A percentile compares a stretch with the other conserved stretches of the same genome.
These are phyloP conservation scores for Brachionus calyciflorus DNA, from an alignment of 1,140 invertebrate genomes.

Conservation along the genomic window DNA sequence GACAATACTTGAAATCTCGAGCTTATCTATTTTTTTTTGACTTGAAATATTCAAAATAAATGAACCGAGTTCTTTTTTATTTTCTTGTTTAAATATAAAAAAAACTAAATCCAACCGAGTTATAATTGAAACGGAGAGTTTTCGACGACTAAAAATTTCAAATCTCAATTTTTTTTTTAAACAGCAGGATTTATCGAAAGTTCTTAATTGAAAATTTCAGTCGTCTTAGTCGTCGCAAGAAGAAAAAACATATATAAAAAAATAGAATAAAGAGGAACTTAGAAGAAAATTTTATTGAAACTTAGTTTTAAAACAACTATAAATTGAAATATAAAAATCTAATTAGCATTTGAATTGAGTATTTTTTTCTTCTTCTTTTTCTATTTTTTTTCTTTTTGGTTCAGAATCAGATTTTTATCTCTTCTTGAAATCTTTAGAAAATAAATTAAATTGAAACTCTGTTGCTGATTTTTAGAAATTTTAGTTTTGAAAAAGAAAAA, in stretches of 20 bases:
- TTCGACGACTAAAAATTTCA: no score
- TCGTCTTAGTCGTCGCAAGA: no score
- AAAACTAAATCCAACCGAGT: background rate
- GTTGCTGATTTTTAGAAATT: constrained; percentile 27
- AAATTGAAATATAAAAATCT: background rate
- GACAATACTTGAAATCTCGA: constrained; percentile 4
- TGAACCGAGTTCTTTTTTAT: background rate
- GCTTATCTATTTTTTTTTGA: background rate
- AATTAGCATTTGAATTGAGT: constrained; percentile 42
- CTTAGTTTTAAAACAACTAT: no score
- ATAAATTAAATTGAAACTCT: background rate
- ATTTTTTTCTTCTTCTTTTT: no score
- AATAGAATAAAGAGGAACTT: background rate
- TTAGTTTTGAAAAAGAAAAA: background rate
- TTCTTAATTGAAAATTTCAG: no score
- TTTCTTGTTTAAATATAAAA: background rate
- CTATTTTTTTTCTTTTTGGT: no score
- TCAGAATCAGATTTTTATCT: constrained; percentile 35
- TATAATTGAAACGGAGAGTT: no score
- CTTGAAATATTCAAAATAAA: background rate
- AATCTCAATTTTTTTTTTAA: no score
- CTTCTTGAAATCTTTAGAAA: background rate
- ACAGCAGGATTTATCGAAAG: no score
- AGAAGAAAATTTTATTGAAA: background rate
- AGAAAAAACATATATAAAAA: background rate